Evolutionary conservation across 2,113 vertebrate genomes (phyloP).

Genomic region (Otocyon megalotis): DNA sequence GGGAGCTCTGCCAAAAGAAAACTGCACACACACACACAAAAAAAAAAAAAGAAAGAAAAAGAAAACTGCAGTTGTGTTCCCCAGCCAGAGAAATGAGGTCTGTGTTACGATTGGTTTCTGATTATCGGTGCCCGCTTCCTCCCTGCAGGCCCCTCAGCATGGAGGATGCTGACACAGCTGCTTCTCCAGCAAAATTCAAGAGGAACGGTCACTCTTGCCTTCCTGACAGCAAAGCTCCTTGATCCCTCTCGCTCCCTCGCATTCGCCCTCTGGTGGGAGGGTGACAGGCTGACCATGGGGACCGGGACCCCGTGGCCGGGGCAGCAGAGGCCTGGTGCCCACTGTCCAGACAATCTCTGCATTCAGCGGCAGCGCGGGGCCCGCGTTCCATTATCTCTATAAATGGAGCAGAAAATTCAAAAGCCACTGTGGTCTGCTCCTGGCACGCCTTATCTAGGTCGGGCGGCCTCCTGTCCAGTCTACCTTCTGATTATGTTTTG

Average conservation of each 20-base stretch:
- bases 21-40: background rate
- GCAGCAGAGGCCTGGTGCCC: background rate
- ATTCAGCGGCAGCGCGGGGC: background rate
- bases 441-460: conserved; percentile 51
- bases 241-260: background rate
- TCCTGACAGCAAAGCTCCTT: background rate
- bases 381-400: background rate
- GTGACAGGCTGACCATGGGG: background rate
- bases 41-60: background rate
- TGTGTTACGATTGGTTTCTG: background rate
- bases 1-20: conserved; percentile 67
- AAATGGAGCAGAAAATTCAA: conserved; percentile 75
- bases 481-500: conserved; percentile 28
- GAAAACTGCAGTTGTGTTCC: background rate
- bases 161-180: background rate
- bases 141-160: background rate
- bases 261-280: rapidly evolving
- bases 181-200: background rate
- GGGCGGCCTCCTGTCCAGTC: background rate
- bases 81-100: background rate
- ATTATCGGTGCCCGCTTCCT: background rate
- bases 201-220: background rate
- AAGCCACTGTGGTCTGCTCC: background rate
- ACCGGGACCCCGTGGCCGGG: background rate
- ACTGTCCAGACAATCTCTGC: background rate